Evolutionary conservation across 2,113 vertebrate species (phyloP).

Genomic region (Perca flavescens): DNA sequence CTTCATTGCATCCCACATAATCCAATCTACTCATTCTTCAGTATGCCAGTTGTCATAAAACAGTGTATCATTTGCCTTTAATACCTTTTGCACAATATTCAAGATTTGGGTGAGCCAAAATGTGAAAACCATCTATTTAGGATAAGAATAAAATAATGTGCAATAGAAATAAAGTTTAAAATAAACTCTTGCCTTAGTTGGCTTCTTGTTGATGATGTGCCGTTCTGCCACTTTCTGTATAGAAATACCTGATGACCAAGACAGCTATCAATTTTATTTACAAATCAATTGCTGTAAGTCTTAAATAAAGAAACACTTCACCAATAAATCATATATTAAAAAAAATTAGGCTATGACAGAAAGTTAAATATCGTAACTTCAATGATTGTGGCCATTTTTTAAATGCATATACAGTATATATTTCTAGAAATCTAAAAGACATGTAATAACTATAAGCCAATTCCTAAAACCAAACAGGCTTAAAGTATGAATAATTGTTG

Average conservation of each 20-base stretch:
- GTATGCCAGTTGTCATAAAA: constrained; percentile 15
- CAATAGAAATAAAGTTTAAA: constrained; percentile 20
- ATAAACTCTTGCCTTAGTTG: not conserved
- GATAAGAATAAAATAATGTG: constrained; percentile 35
- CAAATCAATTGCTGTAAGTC: constrained; percentile 29
- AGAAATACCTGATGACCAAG: constrained; percentile 19
- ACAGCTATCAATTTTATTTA: constrained; percentile 27
- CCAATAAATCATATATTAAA: constrained; percentile 24
- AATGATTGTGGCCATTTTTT: not conserved
- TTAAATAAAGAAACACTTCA: constrained; percentile 18
- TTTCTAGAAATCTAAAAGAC: not conserved
- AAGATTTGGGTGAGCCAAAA: constrained; percentile 35
- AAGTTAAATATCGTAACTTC: constrained; percentile 11
- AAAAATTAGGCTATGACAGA: constrained; percentile 5
- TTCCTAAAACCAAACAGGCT: not conserved
- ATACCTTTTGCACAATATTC: constrained; percentile 10
- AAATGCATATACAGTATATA: no score
- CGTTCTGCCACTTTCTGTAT: constrained; percentile 1
- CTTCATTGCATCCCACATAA: constrained; percentile 12
- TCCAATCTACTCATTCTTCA: constrained; percentile 22
- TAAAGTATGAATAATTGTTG: not conserved
- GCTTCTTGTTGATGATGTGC: constrained; percentile 17
- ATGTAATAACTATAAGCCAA: not conserved
- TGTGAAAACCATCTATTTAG: constrained; percentile 12
- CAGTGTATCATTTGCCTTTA: not conserved